These are phyloP conservation scores for Raja brachyura DNA, from an alignment of 2,113 vertebrate genomes.

Conservation along the genomic window DNA sequence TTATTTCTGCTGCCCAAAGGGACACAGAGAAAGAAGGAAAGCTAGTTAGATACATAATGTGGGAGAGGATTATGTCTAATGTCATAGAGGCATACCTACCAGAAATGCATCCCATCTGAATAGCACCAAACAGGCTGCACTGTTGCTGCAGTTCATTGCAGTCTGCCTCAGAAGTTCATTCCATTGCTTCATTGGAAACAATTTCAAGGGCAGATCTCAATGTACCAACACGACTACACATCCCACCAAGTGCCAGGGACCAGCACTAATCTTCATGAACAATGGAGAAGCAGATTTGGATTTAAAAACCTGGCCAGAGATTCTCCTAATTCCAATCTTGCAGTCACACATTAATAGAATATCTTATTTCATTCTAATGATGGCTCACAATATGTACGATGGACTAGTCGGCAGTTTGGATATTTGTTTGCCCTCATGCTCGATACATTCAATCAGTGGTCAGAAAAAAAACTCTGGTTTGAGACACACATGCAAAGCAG, in stretches of 20 bases:
- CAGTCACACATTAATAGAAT: not conserved
- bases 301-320: not conserved
- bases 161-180: too few species aligned
- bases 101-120: too few species aligned
- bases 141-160: too few species aligned
- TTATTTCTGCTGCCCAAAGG: not conserved
- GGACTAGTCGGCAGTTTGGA: not conserved
- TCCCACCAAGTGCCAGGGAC: too few species aligned
- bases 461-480: not conserved
- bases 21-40: not conserved
- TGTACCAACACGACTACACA: too few species aligned
- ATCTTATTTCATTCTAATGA: not conserved
- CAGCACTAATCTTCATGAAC: not conserved
- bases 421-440: not conserved
- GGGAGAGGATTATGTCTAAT: not conserved
- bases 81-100: too few species aligned
- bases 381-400: not conserved
- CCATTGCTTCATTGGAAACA: too few species aligned
- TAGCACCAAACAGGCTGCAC: too few species aligned
- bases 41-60: not conserved
- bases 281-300: not conserved
- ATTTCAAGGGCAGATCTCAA: too few species aligned
- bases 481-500: too few species aligned
- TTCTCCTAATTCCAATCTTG: not conserved
- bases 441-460: not conserved